These are phyloP conservation scores for Alosa sapidissima DNA, from an alignment of 2,797 vertebrate genomes.

Conservation along the genomic window DNA sequence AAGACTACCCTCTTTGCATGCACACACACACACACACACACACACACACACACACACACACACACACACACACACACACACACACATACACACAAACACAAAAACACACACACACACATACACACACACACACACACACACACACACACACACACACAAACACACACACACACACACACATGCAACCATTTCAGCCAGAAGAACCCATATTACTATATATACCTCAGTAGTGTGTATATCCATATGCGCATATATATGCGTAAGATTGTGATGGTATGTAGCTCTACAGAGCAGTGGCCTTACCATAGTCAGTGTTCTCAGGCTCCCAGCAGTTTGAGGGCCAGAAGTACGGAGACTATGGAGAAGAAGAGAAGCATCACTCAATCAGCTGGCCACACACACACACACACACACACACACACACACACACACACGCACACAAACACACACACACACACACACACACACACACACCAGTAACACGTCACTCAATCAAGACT, in stretches of 20 bases:
- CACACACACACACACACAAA: background rate
- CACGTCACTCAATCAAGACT: no score
- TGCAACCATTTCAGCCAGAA: background rate
- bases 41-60: background rate
- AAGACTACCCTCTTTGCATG: background rate
- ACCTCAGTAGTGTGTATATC: no score
- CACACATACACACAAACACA: background rate
- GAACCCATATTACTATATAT: background rate
- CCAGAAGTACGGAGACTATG: conserved; percentile 93
- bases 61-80: background rate
- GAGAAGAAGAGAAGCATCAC: conserved; percentile 46
- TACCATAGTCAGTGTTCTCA: conserved; percentile 95
- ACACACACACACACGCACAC: no score
- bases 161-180: background rate
- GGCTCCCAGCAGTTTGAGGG: conserved; percentile 97
- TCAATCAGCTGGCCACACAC: no score
- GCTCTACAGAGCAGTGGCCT: background rate
- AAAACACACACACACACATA: background rate
- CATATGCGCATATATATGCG: no score
- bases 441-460: background rate
- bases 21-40: background rate
- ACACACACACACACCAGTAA: no score
- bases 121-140: no score
- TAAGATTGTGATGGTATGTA: no score
- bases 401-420: no score